Evolutionary conservation across 2,113 vertebrate genomes (phyloP).

Genomic region (Otus sunia): DNA sequence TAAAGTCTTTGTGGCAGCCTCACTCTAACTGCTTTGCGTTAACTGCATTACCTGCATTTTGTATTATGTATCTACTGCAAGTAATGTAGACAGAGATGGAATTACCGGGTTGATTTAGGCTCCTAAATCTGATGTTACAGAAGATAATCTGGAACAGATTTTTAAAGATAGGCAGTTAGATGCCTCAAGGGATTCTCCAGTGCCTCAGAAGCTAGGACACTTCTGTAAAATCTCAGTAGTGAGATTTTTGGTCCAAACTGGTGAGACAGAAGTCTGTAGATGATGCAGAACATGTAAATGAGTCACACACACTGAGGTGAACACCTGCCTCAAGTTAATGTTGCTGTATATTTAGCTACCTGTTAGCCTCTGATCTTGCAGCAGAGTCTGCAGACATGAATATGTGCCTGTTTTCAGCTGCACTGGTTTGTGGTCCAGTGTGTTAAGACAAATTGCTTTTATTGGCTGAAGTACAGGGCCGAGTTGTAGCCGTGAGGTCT

Average conservation of each 20-base stretch:
- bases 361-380: background rate
- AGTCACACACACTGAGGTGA: background rate
- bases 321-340: background rate
- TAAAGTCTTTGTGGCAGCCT: background rate
- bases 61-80: background rate
- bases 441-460: background rate
- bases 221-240: background rate
- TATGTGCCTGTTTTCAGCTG: background rate
- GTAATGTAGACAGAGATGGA: background rate
- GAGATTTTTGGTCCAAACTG: background rate
- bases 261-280: background rate
- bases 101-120: accelerated
- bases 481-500: background rate
- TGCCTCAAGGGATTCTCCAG: background rate
- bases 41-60: background rate
- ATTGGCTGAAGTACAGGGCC: background rate
- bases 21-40: background rate
- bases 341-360: background rate
- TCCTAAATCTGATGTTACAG: background rate
- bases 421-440: background rate
- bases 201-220: background rate
- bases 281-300: background rate
- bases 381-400: background rate
- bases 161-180: background rate
- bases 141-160: background rate